These are phyloP conservation scores for Lycocorax pyrrhopterus DNA, from an alignment of 2,113 vertebrate genomes.

Conservation along the genomic window DNA sequence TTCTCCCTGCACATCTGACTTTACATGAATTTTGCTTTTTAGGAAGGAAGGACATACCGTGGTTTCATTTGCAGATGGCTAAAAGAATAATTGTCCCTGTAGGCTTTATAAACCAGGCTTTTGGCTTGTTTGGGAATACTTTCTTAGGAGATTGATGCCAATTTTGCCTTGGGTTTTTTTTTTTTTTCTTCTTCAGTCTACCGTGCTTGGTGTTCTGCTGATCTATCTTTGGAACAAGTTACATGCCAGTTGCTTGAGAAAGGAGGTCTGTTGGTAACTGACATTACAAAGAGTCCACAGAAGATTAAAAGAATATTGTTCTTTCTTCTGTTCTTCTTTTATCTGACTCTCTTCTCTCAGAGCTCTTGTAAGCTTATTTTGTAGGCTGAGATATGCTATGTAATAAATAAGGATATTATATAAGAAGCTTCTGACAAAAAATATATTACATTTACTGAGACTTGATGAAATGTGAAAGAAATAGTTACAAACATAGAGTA, in stretches of 20 bases:
- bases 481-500: neutral
- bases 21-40: neutral
- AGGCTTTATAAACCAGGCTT: neutral
- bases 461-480: neutral
- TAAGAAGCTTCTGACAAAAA: neutral
- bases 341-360: neutral
- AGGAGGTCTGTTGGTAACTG: neutral
- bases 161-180: neutral
- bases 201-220: neutral
- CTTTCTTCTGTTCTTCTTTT: neutral
- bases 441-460: neutral
- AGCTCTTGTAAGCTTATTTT: neutral
- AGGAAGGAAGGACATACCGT: neutral
- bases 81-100: neutral
- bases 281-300: neutral
- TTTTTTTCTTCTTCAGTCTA: neutral
- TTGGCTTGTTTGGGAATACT: neutral
- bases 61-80: neutral
- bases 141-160: neutral
- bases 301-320: constrained; percentile 6
- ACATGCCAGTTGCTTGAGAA: neutral
- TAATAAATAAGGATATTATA: neutral
- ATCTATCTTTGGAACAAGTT: neutral
- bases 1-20: neutral
- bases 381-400: neutral